Evolutionary conservation across 2,113 vertebrate genomes (phyloP).

Genomic region (Neomonachus schauinslandi): DNA sequence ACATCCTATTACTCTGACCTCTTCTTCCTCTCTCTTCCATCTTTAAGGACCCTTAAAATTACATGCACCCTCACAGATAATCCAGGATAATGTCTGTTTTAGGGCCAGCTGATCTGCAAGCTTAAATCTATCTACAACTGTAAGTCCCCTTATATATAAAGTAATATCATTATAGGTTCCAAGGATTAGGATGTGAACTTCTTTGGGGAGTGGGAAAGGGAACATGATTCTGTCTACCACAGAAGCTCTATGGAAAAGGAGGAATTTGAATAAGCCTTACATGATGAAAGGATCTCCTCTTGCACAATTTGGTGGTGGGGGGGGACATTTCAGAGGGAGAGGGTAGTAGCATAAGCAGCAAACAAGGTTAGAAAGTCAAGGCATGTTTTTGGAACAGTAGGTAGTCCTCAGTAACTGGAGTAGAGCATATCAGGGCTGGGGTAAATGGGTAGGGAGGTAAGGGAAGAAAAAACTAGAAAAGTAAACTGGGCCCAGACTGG

Average conservation of each 20-base stretch:
- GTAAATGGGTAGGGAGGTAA: neutral
- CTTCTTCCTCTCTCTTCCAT: neutral
- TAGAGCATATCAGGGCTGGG: neutral
- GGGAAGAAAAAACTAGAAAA: neutral
- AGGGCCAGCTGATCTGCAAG: neutral
- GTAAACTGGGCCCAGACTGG: neutral
- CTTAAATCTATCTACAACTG: neutral
- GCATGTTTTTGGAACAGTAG: neutral
- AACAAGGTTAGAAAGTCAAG: neutral
- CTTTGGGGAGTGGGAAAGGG: neutral
- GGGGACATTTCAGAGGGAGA: neutral
- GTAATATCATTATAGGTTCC: neutral
- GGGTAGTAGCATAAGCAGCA: neutral
- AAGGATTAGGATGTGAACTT: neutral
- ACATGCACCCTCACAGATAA: neutral
- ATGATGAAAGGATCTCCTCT: neutral
- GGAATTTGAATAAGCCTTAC: neutral
- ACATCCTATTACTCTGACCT: neutral
- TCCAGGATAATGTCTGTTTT: neutral
- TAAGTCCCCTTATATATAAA: neutral
- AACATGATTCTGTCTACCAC: neutral
- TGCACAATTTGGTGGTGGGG: neutral
- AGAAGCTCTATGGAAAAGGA: neutral
- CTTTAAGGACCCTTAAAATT: neutral
- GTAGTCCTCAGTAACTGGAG: neutral